Evolutionary conservation across 2,797 vertebrate species (phyloP).

Genomic region (Macropus fuliginosus): DNA sequence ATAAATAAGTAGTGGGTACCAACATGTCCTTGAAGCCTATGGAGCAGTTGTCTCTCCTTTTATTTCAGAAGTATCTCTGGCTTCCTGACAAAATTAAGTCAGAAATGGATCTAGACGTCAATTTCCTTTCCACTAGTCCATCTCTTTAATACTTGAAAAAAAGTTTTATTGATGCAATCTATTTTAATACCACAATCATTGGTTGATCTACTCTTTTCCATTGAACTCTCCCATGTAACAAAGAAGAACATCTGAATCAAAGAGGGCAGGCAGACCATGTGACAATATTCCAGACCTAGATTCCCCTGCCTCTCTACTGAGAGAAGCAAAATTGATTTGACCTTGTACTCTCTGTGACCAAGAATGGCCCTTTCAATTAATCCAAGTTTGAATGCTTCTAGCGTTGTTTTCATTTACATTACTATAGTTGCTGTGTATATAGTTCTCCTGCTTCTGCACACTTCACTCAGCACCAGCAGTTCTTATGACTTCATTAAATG

Average conservation of each 20-base stretch:
- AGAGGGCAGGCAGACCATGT: not conserved
- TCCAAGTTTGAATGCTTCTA: not conserved
- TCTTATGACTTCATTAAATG: not conserved
- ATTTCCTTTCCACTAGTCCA: not conserved
- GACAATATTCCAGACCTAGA: not conserved
- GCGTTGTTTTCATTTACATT: not conserved
- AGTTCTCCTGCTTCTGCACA: not conserved
- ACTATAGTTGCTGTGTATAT: not conserved
- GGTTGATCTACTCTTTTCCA: not conserved
- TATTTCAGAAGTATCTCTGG: not conserved
- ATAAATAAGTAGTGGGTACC: not conserved
- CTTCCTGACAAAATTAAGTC: not conserved
- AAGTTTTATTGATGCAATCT: not conserved
- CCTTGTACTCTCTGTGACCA: not conserved
- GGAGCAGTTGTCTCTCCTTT: not conserved
- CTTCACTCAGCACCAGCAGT: not conserved
- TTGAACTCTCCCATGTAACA: not conserved
- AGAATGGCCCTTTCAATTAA: not conserved
- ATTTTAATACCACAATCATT: not conserved
- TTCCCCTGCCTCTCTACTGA: not conserved
- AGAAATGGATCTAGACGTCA: not conserved
- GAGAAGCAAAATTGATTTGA: not conserved
- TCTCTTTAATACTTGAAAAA: not conserved
- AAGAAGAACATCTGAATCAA: not conserved
- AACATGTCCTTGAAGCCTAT: not conserved